Conservation (phyloP, 2,113 vertebrate species). For the Dendropsophus ebraccatus region DNA sequence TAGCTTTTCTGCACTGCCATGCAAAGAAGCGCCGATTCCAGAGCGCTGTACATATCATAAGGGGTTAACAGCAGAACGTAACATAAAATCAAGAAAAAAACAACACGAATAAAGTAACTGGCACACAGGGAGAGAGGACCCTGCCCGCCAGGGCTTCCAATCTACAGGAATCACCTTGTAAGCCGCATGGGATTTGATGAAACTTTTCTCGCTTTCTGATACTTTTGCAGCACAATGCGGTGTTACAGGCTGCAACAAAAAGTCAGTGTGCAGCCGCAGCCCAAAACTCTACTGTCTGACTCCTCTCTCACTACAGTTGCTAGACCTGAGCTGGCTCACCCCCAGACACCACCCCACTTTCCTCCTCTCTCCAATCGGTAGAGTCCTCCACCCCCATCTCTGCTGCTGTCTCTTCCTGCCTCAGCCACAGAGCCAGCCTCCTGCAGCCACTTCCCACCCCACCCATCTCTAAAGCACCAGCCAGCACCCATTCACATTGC, state of each 20-base stretch:
- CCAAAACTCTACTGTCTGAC: not conserved
- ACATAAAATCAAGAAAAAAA: no score
- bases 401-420: constrained; percentile 32
- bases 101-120: no score
- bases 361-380: constrained; percentile 12
- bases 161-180: not conserved
- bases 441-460: constrained; percentile 56
- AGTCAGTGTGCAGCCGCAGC: not conserved
- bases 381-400: not conserved
- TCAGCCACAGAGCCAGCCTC: constrained; percentile 31
- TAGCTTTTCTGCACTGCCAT: no score
- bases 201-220: no score
- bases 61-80: no score
- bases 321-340: not conserved
- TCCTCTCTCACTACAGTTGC: no score
- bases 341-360: not conserved
- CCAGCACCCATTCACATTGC: constrained; percentile 11
- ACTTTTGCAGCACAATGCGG: no score
- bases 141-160: no score
- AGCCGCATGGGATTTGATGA: no score
- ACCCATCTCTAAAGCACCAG: constrained; percentile 32
- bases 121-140: no score
- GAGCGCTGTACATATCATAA: no score
- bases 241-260: not conserved
- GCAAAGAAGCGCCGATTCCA: no score